Evolutionary conservation across 92 coral and sea anemone genomes (phyloP).

Genomic region (Bergia sp.): DNA sequence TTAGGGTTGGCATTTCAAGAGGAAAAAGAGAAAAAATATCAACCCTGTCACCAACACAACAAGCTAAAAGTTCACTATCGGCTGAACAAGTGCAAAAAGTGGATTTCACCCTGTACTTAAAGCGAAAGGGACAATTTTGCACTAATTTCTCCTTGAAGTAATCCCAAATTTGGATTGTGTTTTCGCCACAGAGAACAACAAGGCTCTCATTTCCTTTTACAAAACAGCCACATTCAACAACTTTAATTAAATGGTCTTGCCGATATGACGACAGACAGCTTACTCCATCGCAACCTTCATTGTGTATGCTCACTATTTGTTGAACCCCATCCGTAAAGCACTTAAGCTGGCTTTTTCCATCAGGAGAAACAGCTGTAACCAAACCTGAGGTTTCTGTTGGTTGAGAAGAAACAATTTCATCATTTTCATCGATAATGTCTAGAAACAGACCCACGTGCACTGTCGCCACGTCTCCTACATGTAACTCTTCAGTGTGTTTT

Average conservation of each 20-base stretch:
- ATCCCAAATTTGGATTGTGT: slow-evolving; percentile 10
- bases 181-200: slow-evolving; percentile 4
- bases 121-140: background rate
- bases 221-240: slow-evolving; percentile 37
- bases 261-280: background rate
- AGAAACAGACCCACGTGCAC: background rate
- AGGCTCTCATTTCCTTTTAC: slow-evolving; percentile 5
- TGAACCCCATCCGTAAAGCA: background rate
- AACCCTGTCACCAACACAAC: background rate
- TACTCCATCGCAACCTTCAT: background rate
- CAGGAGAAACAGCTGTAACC: background rate
- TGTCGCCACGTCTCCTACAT: background rate
- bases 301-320: background rate
- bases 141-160: background rate
- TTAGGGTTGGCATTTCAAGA: background rate
- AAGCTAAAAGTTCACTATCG: background rate
- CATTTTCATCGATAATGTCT: background rate
- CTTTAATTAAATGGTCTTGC: background rate
- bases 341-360: slow-evolving; percentile 1
- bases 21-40: background rate
- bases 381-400: background rate
- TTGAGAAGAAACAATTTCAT: background rate
- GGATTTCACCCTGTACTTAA: background rate
- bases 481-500: background rate
- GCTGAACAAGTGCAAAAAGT: slow-evolving; percentile 6